A percentile compares a stretch with the other conserved stretches of the same genome.
These are phyloP conservation scores for Melanostoma scalare DNA, from an alignment of 2,888 invertebrate species.

Conservation along the genomic window DNA sequence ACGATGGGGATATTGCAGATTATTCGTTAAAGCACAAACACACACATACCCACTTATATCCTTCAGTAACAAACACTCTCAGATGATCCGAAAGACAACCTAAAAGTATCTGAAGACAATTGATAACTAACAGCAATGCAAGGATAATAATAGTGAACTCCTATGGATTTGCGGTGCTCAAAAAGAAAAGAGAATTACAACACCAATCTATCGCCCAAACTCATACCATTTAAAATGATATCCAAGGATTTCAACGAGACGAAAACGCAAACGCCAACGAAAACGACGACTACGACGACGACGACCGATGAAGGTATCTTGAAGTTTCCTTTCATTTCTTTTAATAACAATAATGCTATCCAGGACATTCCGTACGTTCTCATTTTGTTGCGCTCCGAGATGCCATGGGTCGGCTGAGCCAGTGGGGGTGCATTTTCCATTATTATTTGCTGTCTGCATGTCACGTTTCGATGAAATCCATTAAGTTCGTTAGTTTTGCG, in stretches of 20 bases:
- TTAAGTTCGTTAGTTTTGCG: slow-evolving; percentile 69
- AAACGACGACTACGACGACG: slow-evolving; percentile 1
- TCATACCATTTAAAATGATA: slow-evolving; percentile 24
- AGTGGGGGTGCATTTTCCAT: slow-evolving; percentile 61
- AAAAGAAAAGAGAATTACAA: slow-evolving; percentile 21
- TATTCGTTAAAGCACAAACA: slow-evolving; percentile 37
- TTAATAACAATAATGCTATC: slow-evolving; percentile 68
- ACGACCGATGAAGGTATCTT: slow-evolving; percentile 44
- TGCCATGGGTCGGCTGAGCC: not conserved
- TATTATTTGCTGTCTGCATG: slow-evolving; percentile 71
- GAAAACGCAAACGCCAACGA: not conserved
- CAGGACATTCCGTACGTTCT: slow-evolving; percentile 46
- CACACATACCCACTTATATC: not conserved
- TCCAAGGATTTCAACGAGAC: slow-evolving; percentile 8
- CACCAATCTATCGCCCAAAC: slow-evolving; percentile 14
- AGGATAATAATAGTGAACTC: slow-evolving; percentile 59
- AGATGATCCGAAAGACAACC: slow-evolving; percentile 61
- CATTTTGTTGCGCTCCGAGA: not conserved
- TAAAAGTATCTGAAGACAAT: slow-evolving; percentile 72
- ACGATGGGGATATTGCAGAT: slow-evolving; percentile 52
- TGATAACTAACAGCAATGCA: slow-evolving; percentile 64
- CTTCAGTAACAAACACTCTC: not conserved
- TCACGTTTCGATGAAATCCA: slow-evolving; percentile 71
- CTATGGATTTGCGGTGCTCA: slow-evolving; percentile 54
- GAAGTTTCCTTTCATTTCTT: slow-evolving; percentile 54